These are phyloP conservation scores for Triplophysa dalaica DNA, from an alignment of 2,113 vertebrate species.

Conservation along the genomic window DNA sequence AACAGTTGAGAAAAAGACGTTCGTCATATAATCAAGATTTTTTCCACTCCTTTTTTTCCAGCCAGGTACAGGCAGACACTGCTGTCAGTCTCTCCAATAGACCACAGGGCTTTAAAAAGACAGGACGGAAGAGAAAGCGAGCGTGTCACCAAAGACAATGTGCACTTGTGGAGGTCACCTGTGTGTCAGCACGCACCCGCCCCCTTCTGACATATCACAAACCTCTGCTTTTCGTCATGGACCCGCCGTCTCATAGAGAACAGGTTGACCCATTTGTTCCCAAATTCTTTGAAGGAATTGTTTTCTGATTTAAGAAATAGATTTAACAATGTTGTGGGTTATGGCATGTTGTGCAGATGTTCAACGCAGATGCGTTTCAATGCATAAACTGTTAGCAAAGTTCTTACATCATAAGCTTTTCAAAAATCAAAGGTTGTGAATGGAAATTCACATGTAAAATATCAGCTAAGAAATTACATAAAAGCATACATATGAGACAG, in stretches of 20 bases:
- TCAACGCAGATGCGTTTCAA: too few species aligned
- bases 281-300: not conserved
- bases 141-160: slow-evolving; percentile 69
- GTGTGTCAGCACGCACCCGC: slow-evolving; percentile 84
- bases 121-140: slow-evolving; percentile 78
- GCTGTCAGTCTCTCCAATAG: slow-evolving; percentile 62
- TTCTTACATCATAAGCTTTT: too few species aligned
- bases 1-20: not conserved
- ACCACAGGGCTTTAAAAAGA: slow-evolving; percentile 70
- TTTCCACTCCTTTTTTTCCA: not conserved
- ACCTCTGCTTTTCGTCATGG: slow-evolving; percentile 80
- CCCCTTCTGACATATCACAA: slow-evolving; percentile 86
- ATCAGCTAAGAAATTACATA: too few species aligned
- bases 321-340: too few species aligned
- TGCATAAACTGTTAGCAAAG: too few species aligned
- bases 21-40: not conserved
- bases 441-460: too few species aligned
- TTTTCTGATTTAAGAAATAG: too few species aligned
- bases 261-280: slow-evolving; percentile 20
- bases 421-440: too few species aligned
- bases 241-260: slow-evolving; percentile 60
- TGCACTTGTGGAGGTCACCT: slow-evolving; percentile 64
- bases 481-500: too few species aligned
- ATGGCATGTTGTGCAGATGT: too few species aligned
- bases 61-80: slow-evolving; percentile 25